Evolutionary conservation across 2,888 invertebrate species (phyloP), one percentile per base, ranked within the genome.

Genomic region (Cosmia pyralina): DNA sequence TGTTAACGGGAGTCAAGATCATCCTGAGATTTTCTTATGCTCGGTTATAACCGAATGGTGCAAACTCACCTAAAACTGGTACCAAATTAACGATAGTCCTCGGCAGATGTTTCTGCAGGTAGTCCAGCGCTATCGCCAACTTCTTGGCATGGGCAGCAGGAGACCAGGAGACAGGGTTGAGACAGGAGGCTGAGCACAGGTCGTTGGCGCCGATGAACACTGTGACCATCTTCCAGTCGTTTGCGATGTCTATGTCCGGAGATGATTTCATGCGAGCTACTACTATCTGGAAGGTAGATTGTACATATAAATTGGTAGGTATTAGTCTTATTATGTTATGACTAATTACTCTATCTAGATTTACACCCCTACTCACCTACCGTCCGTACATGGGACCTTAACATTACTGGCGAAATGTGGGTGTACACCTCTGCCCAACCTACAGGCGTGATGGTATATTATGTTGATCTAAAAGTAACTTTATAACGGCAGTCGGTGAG

Each of bases 171-270:
- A 96, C 94, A 0, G 96, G 96, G 53, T 95, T 96, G 73, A 97
- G 95, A 88, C 98, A 98, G 75, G 98, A 97, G 0, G 97, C 97
- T 0, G 98, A 98, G 88, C 98, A 98, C 62, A 98, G 96, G 90
- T 98, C 98, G 90, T 98, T 98, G 76, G 98, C 98, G 0, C 98
- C 98, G 82, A 98, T 97, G 90, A 98, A 97, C 64, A 98, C 95
- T 0, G 98, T 98, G 65, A 98, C 93, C 96, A 98, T 97, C 96
- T 98, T 98, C 98, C 98, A 98, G 85, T 98, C 97, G 17, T 95
- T 96, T 2, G 94, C 90, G 52, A 97, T 93, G 89, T 98, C 96
- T 72, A 98, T 96, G 65, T 95, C 96, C 0, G 96, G 95, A 67
- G 97, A 96, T 6, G 94, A 95, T 77, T 96, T 96, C 92, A 98